A percentile compares a stretch with the other conserved stretches of the same genome.
These are phyloP conservation scores for Emys orbicularis DNA, from an alignment of 2,797 vertebrate species.

Conservation along the genomic window DNA sequence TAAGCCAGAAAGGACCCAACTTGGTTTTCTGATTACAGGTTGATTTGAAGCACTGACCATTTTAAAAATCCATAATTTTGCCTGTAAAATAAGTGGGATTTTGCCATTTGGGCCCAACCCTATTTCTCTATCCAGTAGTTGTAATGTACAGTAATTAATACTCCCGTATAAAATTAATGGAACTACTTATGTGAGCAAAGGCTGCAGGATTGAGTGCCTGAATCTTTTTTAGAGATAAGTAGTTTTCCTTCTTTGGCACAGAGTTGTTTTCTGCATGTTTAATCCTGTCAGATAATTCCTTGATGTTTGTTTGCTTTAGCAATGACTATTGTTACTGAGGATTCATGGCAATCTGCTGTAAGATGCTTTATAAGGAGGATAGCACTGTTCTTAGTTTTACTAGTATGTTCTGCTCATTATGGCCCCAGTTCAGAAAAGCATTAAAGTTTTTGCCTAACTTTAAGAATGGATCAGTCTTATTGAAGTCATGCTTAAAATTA, in stretches of 20 bases:
- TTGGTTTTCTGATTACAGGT: neutral
- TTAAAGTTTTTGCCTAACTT: neutral
- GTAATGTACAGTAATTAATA: fast-evolving
- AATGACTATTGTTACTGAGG: fast-evolving
- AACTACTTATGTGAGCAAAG: neutral
- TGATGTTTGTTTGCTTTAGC: neutral
- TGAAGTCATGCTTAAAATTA: neutral
- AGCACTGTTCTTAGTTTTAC: fast-evolving
- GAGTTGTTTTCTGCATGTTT: fast-evolving
- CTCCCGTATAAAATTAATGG: fast-evolving
- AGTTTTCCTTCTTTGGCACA: fast-evolving
- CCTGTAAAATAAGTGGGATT: neutral
- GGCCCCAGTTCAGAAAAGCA: neutral
- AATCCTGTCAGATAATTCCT: neutral
- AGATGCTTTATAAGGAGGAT: neutral
- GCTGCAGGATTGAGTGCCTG: fast-evolving
- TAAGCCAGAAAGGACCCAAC: neutral
- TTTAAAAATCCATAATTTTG: neutral
- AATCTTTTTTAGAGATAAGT: neutral
- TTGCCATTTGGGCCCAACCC: neutral
- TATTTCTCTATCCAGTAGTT: neutral
- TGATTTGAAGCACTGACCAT: neutral
- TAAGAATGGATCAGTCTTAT: neutral
- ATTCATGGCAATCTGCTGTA: neutral
- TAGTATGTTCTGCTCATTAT: neutral